A percentile compares a stretch with the other conserved stretches of the same genome.
Evolutionary conservation across 2,797 vertebrate species (phyloP).

Genomic region (Cossypha caffra): DNA sequence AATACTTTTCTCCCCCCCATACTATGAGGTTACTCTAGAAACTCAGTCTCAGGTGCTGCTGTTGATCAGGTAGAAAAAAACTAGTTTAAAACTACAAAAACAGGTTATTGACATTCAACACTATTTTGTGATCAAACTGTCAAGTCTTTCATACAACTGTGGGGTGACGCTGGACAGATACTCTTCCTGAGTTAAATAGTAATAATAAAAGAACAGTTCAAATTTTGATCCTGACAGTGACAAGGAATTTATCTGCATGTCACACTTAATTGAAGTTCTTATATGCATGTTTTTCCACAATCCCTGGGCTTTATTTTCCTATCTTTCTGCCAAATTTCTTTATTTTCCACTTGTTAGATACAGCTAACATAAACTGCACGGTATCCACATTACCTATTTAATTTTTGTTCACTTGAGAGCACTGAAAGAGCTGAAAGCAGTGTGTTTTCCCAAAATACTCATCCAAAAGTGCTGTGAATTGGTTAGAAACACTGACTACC

Average conservation of each 20-base stretch:
- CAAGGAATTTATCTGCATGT: background rate
- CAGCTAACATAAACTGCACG: background rate
- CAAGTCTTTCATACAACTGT: background rate
- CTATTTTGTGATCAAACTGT: background rate
- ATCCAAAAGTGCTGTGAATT: background rate
- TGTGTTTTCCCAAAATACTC: background rate
- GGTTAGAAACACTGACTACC: background rate
- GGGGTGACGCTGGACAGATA: background rate
- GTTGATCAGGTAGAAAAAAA: background rate
- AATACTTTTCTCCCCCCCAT: background rate
- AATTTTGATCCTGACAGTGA: background rate
- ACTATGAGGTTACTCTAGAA: background rate
- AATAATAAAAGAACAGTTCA: background rate
- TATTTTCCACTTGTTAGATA: background rate
- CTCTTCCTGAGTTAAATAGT: background rate
- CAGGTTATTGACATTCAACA: background rate
- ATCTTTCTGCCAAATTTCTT: background rate
- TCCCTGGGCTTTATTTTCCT: background rate
- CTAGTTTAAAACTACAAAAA: background rate
- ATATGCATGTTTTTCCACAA: background rate
- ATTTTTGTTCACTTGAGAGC: background rate
- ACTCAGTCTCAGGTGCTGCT: background rate
- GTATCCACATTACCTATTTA: background rate
- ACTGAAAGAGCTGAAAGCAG: background rate
- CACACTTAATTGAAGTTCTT: background rate